Evolutionary conservation across 2,888 invertebrate species (phyloP).

Genomic region (Microdon myrmicae): DNA sequence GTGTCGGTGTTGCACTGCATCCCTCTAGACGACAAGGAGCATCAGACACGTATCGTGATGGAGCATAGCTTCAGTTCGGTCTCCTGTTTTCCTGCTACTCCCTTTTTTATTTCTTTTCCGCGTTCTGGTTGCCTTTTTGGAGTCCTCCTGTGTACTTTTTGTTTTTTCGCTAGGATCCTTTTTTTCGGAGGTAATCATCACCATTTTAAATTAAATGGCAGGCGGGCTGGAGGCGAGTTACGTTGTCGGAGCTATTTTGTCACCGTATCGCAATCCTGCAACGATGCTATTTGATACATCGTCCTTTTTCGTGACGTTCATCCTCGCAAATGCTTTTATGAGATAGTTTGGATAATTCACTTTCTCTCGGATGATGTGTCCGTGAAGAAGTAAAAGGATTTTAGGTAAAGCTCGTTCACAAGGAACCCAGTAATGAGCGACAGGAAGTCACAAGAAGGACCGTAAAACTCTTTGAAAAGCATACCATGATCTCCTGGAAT

Average conservation of each 20-base stretch:
- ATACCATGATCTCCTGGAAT: no score
- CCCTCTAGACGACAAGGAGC: conserved; percentile 15
- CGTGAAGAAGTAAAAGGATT: no score
- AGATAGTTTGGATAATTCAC: no score
- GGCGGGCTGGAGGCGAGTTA: no score
- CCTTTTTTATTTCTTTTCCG: conserved; percentile 1
- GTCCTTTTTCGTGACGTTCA: background rate
- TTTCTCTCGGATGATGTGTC: no score
- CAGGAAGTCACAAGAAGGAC: no score
- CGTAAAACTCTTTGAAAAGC: no score
- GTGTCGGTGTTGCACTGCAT: background rate
- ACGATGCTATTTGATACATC: conserved; percentile 31
- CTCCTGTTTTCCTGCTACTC: no score
- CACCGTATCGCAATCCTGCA: conserved; percentile 20
- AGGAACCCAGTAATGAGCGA: no score
- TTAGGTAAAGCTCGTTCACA: no score
- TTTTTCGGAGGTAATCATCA: conserved; percentile 31
- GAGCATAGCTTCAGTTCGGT: conserved; percentile 5
- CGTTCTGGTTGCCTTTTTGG: no score
- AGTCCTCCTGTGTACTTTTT: background rate
- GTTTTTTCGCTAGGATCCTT: conserved; percentile 14
- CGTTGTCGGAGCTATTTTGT: conserved; percentile 35
- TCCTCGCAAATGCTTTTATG: no score
- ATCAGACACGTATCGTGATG: conserved; percentile 37
- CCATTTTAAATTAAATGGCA: conserved; percentile 19